Evolutionary conservation across 92 coral and sea anemone species (phyloP), one percentile per base, ranked within the genome.

Genomic region (Phymanthus crucifer): DNA sequence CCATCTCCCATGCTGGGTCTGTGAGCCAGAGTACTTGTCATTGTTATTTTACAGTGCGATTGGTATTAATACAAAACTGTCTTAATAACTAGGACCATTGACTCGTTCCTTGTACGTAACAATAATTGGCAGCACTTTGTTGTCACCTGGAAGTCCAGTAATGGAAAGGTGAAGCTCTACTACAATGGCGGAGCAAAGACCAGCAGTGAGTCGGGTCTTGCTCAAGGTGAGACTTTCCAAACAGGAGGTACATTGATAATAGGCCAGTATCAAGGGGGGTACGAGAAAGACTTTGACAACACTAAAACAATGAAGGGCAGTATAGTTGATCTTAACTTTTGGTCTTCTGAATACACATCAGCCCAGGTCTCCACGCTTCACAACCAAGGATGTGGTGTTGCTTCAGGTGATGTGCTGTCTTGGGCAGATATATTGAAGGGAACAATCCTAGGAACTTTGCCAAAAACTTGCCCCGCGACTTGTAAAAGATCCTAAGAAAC

Each of bases 81-180:
- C 29, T 71, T 71, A 40, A 16, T 72, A 17, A 0, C 40, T 40
- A 72, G 77, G 34, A n/a, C 5, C n/a, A 5, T 72, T 40, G 3
- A 7, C 9, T 36, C 77, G 34, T 29, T 17, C 24, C 54, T 72
- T 40, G 3, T 3, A 34, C 21, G 58, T n/a, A 54, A 72, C 52
- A n/a, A 43, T 43, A 34, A 1, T 27, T 72, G 77, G 77, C 77
- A 72, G 58, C 77, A 72, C 58, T 40, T 72, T 26, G 56, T 34
- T 0, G 54, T 72, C 1, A 70, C 74, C 50, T 70, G 45, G 45
- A 19, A 70, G 0, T 70, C 50, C 6, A 35, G 34, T 16, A 36
- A 3, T 8, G 74, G 50, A 32, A 14, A 70, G 34, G 74, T 24
- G 6, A 72, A 27, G 3, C 52, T 71, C 24, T 71, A 38, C 33